Base-by-base conservation (phyloP, 1,140 invertebrate species). In the Mycetomoellerius zeteki region DNA sequence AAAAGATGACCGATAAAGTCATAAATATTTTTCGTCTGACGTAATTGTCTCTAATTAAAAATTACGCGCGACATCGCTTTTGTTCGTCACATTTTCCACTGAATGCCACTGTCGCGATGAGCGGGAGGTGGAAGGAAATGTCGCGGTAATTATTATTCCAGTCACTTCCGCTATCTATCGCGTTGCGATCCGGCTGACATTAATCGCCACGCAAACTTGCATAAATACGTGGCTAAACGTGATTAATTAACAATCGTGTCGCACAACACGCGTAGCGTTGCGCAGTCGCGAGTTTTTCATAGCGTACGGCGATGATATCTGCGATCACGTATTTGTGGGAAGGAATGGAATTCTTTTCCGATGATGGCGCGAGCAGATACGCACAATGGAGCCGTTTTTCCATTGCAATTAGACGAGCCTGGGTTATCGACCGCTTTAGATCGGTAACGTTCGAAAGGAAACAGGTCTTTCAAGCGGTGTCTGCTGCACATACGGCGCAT, bases 331-430 rank as follows among this genome's bases (percentile, higher is more conserved):
- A 54, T 21, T 21, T 24, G 80, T 73, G 80, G n/a, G 82, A 65
- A 65, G 50, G 30, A 78, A 47, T 33, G 72, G 27, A 37, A 65
- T 78, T 78, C 60, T 77, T 76, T 78, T 64, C 82, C 82, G 24
- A 78, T 78, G 73, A 65, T 54, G 30, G 50, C n/a, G 82, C 58
- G 54, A 47, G 80, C 21, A 80, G 77, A 82, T 82, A 80, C 69
- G 30, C 54, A 30, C 67, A 72, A 54, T 47, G 52, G 71, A 47
- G 54, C 14, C 37, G 65, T 47, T 86, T 89, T 90, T 89, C 65
- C 85, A 88, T 86, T 88, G 76, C 72, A 86, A 89, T 91, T 91
- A 65, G 71, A 75, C 54, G 60, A 52, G 86, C 81, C 84, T 76
- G 84, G 86, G 87, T 71, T 76, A 72, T 69, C 84, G 77, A 82